Evolutionary conservation across 2,888 invertebrate species (phyloP).

Genomic region (Diadegma fenestrale): DNA sequence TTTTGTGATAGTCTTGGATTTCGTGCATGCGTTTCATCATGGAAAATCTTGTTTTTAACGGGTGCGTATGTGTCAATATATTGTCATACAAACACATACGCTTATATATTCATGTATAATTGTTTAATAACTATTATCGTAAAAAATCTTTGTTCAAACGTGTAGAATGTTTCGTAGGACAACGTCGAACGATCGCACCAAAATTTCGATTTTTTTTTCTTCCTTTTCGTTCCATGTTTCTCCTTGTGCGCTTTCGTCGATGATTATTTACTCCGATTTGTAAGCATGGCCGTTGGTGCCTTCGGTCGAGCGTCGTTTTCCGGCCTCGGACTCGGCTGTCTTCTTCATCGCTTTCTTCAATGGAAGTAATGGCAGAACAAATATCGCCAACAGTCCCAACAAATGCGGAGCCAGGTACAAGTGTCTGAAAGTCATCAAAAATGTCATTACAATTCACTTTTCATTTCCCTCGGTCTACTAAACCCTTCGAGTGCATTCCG

Average conservation of each 20-base stretch:
- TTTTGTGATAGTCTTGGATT: slow-evolving; percentile 6
- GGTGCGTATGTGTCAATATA: neutral
- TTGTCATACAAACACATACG: neutral
- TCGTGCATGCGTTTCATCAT: slow-evolving; percentile 15
- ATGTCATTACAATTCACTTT: neutral
- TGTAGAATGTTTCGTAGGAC: slow-evolving; percentile 34
- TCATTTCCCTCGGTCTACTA: neutral
- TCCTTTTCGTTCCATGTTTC: slow-evolving; percentile 1
- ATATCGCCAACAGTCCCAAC: slow-evolving; percentile 78
- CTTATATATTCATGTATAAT: slow-evolving; percentile 17
- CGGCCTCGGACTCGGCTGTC: slow-evolving; percentile 35
- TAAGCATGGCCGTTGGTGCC: slow-evolving; percentile 66
- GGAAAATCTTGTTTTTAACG: neutral
- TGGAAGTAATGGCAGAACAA: slow-evolving; percentile 78
- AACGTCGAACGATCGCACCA: slow-evolving; percentile 56
- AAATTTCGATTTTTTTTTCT: neutral
- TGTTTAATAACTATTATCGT: slow-evolving; percentile 40
- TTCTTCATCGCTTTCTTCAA: slow-evolving; percentile 59
- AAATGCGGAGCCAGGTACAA: slow-evolving; percentile 82
- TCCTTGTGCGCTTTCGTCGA: slow-evolving; percentile 25
- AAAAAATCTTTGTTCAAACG: slow-evolving; percentile 43
- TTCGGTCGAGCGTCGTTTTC: slow-evolving; percentile 47
- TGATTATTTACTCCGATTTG: slow-evolving; percentile 59
- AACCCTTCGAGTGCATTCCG: no score
- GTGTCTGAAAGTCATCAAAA: slow-evolving; percentile 72